These are phyloP conservation scores for Mobula hypostoma DNA, from an alignment of 2,113 vertebrate species.

Conservation along the genomic window DNA sequence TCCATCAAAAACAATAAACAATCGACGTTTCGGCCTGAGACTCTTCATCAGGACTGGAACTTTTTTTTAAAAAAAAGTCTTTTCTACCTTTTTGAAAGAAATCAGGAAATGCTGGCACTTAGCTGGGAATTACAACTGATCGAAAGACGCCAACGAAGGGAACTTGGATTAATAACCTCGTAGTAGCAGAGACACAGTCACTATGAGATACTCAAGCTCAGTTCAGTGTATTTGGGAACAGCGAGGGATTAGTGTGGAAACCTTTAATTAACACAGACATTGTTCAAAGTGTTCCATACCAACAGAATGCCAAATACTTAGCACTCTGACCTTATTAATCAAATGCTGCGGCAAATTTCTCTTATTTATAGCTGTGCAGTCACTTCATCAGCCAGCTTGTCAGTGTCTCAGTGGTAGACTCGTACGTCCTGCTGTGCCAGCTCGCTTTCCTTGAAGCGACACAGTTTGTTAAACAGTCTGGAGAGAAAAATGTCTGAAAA, in stretches of 20 bases:
- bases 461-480: conserved; percentile 1
- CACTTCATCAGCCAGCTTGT: conserved; percentile 3
- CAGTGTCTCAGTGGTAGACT: background rate
- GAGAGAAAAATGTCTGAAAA: background rate
- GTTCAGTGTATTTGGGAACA: conserved; percentile 69
- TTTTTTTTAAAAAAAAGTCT: too few relatives aligned
- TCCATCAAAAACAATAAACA: too few relatives aligned
- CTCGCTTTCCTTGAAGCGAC: background rate
- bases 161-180: conserved; percentile 74
- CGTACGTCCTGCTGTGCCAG: background rate
- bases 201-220: conserved; percentile 69
- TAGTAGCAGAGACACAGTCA: conserved; percentile 60
- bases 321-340: conserved; percentile 71
- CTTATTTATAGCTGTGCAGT: conserved; percentile 48
- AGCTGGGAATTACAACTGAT: conserved; percentile 1
- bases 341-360: conserved; percentile 57
- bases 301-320: conserved; percentile 71
- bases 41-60: too few relatives aligned
- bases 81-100: background rate
- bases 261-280: conserved; percentile 83
- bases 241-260: conserved; percentile 69
- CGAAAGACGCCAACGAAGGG: conserved; percentile 56
- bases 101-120: background rate
- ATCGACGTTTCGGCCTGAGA: too few relatives aligned
- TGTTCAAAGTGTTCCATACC: conserved; percentile 65